Conservation (phyloP, 2,888 invertebrate genomes). For the Pammene aurita region DNA sequence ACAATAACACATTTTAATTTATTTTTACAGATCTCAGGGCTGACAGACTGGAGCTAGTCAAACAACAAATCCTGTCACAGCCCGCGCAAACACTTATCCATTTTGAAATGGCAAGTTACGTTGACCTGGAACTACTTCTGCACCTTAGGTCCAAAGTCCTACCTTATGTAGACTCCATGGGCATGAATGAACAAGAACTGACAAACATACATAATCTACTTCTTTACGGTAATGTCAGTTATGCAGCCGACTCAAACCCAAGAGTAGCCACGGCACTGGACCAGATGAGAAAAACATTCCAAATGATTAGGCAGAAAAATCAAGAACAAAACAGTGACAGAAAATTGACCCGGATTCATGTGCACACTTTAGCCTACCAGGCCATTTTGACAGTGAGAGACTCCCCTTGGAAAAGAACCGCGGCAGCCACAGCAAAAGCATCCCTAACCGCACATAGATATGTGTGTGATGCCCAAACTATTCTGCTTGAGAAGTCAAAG, state of each 20-base stretch:
- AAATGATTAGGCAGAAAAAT: slow-evolving; percentile 76
- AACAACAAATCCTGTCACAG: slow-evolving; percentile 85
- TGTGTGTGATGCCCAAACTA: slow-evolving; percentile 88
- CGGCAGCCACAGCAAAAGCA: slow-evolving; percentile 92
- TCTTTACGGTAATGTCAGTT: slow-evolving; percentile 86
- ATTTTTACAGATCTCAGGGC: slow-evolving; percentile 84
- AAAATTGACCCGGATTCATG: slow-evolving; percentile 88
- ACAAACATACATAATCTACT: slow-evolving; percentile 89
- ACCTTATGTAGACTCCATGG: slow-evolving; percentile 90
- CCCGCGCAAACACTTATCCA: slow-evolving; percentile 86
- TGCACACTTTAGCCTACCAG: slow-evolving; percentile 94
- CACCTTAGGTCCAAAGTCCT: slow-evolving; percentile 87
- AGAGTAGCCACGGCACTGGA: slow-evolving; percentile 91
- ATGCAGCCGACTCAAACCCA: slow-evolving; percentile 90
- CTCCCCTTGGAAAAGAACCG: slow-evolving; percentile 89
- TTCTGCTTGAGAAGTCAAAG: slow-evolving; percentile 75
- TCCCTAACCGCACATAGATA: slow-evolving; percentile 92
- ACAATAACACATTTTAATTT: slow-evolving; percentile 15
- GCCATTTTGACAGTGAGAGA: slow-evolving; percentile 88
- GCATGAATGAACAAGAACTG: slow-evolving; percentile 95
- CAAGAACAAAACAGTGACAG: slow-evolving; percentile 74
- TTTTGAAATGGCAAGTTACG: slow-evolving; percentile 94
- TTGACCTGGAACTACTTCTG: slow-evolving; percentile 86
- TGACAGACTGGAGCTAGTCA: slow-evolving; percentile 85
- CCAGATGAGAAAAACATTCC: slow-evolving; percentile 89